Conservation (phyloP, 30 jellyfish, hydroid and myxozoan species). For the Cassiopea xamachana region DNA sequence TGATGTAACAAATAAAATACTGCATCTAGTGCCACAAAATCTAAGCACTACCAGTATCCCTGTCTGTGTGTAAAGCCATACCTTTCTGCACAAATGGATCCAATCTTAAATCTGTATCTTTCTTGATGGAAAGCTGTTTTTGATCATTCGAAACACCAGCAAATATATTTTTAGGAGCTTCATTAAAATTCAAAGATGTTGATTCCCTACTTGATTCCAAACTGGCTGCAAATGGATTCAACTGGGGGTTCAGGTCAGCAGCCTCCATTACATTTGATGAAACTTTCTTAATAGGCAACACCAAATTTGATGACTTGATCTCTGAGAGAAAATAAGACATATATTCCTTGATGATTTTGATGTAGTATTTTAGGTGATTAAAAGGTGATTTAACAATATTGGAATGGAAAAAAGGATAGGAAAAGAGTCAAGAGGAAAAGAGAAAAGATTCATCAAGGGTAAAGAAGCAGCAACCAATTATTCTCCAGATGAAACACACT, state of each 20-base stretch:
- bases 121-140: neutral
- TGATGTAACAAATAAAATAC: no score
- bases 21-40: neutral
- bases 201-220: neutral
- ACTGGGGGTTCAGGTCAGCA: neutral
- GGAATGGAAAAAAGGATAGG: no score
- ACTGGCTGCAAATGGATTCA: constrained; percentile 68
- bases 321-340: neutral
- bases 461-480: no score
- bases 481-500: no score
- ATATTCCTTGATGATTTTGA: neutral
- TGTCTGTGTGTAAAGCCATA: neutral
- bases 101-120: neutral
- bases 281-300: neutral
- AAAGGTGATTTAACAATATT: no score
- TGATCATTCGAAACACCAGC: neutral
- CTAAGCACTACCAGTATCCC: neutral
- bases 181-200: neutral
- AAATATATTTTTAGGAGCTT: neutral
- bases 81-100: neutral
- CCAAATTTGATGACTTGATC: neutral
- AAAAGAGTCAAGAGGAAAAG: no score
- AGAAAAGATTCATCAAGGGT: no score
- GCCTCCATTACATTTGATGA: neutral
- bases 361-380: no score